These are phyloP conservation scores for Canis aureus DNA, from an alignment of 2,113 vertebrate species.

Conservation along the genomic window DNA sequence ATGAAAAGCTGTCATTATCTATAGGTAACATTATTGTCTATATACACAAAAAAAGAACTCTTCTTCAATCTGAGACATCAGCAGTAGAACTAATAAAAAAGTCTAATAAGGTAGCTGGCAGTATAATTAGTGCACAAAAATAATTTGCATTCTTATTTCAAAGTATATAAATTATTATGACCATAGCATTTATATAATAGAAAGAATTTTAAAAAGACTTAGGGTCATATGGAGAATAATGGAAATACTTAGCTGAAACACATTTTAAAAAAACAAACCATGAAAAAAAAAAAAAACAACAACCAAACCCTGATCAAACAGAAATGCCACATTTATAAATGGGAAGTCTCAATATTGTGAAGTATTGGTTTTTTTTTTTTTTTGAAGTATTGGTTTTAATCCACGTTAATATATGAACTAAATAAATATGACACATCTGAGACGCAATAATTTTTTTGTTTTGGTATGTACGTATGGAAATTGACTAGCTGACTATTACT, in stretches of 20 bases:
- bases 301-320: neutral
- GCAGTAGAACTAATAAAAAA: neutral
- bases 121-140: neutral
- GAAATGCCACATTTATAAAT: neutral
- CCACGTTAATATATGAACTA: neutral
- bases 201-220: neutral
- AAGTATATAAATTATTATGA: neutral
- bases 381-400: neutral
- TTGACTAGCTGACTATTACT: neutral
- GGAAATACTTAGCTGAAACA: neutral
- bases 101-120: neutral
- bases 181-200: neutral
- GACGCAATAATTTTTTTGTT: neutral
- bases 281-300: neutral
- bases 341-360: neutral
- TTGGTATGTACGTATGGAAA: neutral
- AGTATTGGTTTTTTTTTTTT: neutral
- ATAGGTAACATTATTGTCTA: neutral
- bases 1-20: neutral
- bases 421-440: neutral
- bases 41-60: neutral
- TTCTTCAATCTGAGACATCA: neutral
- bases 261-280: neutral
- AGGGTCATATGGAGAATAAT: neutral
- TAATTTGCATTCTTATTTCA: conserved; percentile 20